A percentile compares a stretch with the other conserved stretches of the same genome.
Evolutionary conservation across 2,797 vertebrate genomes (phyloP).

Genomic region (Hydrophis major): DNA sequence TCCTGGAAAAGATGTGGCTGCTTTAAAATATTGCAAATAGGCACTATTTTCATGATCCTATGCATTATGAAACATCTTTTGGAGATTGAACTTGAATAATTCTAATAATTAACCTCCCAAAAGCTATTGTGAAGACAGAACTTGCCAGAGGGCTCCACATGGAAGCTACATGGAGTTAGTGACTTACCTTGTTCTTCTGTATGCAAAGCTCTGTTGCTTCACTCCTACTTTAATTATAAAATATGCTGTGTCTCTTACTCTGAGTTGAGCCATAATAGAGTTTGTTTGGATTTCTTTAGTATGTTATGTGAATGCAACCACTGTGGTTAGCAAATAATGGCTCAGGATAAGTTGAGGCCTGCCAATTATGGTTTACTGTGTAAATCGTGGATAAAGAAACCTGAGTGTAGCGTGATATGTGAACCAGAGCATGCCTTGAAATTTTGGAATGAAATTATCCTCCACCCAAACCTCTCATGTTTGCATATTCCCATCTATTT

Average conservation of each 20-base stretch:
- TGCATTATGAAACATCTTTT: background rate
- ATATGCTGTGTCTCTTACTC: background rate
- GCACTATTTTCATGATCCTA: background rate
- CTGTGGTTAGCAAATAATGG: background rate
- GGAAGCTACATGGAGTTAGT: background rate
- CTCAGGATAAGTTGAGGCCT: background rate
- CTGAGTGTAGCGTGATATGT: background rate
- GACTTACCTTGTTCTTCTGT: background rate
- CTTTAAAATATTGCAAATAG: background rate
- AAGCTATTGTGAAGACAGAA: background rate
- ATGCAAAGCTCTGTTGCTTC: background rate
- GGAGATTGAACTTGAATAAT: background rate
- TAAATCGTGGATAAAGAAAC: background rate
- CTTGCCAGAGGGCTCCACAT: background rate
- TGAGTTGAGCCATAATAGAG: background rate
- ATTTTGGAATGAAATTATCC: background rate
- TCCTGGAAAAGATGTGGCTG: background rate
- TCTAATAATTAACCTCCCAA: background rate
- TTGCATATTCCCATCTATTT: conserved; percentile 43
- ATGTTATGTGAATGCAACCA: background rate
- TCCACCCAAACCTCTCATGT: background rate
- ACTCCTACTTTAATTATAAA: background rate
- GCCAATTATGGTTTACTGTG: background rate
- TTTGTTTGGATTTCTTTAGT: background rate
- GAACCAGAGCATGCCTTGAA: background rate